phyloP scores from a whole-genome alignment of 2,797 vertebrate species.

The Vespertilio murinus region DNA sequence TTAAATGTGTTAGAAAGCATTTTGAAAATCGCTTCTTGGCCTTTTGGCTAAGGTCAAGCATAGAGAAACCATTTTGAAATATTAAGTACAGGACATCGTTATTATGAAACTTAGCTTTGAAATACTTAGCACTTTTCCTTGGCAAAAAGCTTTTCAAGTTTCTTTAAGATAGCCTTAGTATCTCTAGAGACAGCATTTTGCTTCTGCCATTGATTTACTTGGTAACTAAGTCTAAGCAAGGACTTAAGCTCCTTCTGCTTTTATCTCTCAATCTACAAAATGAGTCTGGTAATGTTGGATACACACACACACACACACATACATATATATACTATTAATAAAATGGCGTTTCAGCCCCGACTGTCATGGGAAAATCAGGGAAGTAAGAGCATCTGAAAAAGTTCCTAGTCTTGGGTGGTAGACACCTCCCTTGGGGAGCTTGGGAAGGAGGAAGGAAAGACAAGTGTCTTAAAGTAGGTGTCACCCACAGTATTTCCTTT shows the following conservation, averaged over 20 bases:
- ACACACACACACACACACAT: no score
- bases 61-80: conserved; percentile 31
- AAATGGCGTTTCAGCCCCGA: neutral
- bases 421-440: neutral
- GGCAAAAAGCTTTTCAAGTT: conserved; percentile 50
- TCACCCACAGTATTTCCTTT: neutral
- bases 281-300: neutral
- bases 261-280: conserved; percentile 37
- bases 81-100: neutral
- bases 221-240: conserved; percentile 22
- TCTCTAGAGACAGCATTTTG: conserved; percentile 40
- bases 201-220: conserved; percentile 34
- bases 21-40: neutral
- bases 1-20: conserved; percentile 29
- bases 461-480: neutral
- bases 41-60: neutral
- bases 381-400: neutral
- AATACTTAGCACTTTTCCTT: conserved; percentile 63
- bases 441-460: neutral
- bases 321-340: neutral
- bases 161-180: conserved; percentile 27
- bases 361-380: neutral
- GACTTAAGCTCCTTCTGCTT: conserved; percentile 42
- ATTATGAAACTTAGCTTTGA: conserved; percentile 53
- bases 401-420: neutral